Evolutionary conservation across 2,113 vertebrate genomes (phyloP).

Genomic region (Amblyornis subalaris): DNA sequence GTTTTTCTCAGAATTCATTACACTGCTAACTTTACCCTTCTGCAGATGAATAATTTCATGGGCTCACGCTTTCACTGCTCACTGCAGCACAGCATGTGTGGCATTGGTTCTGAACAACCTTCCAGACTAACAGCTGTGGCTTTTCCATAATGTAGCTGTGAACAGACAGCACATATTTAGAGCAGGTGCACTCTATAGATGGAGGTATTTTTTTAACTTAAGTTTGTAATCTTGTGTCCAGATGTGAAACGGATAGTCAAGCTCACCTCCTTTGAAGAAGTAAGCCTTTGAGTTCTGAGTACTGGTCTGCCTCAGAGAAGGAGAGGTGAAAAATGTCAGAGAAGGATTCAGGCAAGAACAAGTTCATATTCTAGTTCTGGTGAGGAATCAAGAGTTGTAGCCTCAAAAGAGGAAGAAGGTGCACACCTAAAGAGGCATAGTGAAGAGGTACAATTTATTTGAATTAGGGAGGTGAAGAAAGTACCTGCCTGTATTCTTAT

Average conservation of each 20-base stretch:
- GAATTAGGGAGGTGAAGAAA: background rate
- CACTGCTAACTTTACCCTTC: background rate
- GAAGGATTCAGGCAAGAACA: background rate
- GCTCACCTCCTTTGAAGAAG: background rate
- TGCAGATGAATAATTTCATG: background rate
- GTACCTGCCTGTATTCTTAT: background rate
- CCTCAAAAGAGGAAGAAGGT: background rate
- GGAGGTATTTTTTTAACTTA: background rate
- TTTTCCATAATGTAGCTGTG: background rate
- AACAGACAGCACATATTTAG: background rate
- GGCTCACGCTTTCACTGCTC: background rate
- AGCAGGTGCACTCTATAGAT: background rate
- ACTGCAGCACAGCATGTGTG: background rate
- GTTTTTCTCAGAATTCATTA: background rate
- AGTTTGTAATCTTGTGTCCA: background rate
- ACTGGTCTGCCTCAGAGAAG: background rate
- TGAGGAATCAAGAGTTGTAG: background rate
- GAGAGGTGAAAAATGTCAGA: background rate
- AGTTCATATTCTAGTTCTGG: background rate
- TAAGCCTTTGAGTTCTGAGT: background rate
- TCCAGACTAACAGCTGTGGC: background rate
- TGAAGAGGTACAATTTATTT: background rate
- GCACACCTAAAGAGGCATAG: background rate
- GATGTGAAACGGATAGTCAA: background rate
- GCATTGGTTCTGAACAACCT: background rate